Conservation (phyloP, 2,113 vertebrate species). For the Ciconia maguari region DNA sequence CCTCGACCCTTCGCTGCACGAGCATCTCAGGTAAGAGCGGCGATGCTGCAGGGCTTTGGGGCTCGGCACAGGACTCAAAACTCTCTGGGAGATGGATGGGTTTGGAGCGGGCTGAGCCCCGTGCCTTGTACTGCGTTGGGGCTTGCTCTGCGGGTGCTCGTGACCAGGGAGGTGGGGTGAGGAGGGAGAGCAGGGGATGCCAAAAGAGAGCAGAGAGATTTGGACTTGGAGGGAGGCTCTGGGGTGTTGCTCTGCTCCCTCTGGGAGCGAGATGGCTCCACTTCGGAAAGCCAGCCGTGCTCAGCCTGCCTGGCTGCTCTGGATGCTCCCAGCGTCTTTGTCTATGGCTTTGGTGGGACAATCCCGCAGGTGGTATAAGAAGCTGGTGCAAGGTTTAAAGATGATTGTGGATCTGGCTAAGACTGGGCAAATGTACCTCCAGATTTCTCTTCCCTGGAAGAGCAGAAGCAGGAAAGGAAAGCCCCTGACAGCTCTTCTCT, state of each 20-base stretch:
- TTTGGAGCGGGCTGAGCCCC: background rate
- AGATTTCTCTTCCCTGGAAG: background rate
- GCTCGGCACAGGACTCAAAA: rapidly evolving
- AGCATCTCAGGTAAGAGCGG: background rate
- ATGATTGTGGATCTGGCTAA: rapidly evolving
- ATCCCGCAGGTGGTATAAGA: rapidly evolving
- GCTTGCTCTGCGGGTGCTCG: background rate
- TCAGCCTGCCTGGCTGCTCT: background rate
- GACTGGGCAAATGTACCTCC: rapidly evolving
- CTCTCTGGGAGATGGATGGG: rapidly evolving
- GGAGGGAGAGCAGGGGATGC: background rate
- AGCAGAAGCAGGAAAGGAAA: background rate
- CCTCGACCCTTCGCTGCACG: rapidly evolving
- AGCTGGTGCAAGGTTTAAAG: background rate
- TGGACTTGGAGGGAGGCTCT: background rate
- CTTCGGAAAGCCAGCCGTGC: rapidly evolving
- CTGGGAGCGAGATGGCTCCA: rapidly evolving
- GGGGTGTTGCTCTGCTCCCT: background rate
- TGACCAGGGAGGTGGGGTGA: background rate
- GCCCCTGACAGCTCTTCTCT: background rate
- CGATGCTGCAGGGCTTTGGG: rapidly evolving
- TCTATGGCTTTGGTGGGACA: background rate
- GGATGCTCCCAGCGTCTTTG: rapidly evolving
- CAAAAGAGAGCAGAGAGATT: background rate
- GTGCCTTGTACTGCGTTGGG: rapidly evolving